Conservation (phyloP, 1,140 invertebrate species). For the Campoletis sonorensis region DNA sequence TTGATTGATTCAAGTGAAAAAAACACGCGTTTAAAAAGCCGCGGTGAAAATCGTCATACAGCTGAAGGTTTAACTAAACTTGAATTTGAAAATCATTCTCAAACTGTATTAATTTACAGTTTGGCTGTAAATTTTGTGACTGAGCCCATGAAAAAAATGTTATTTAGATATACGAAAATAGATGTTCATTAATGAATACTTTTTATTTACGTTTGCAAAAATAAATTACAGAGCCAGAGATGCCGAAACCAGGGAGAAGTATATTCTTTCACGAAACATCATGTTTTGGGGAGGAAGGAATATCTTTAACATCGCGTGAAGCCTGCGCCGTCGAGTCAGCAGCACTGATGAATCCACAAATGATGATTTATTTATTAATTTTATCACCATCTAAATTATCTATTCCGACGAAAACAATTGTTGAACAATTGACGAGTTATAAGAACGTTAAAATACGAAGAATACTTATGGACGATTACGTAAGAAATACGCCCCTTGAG, state of each 20-base stretch:
- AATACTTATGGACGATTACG: constrained; percentile 77
- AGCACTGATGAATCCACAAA: constrained; percentile 79
- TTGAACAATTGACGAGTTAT: constrained; percentile 69
- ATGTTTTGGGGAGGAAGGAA: constrained; percentile 70
- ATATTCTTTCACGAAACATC: constrained; percentile 81
- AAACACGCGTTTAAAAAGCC: too few species aligned
- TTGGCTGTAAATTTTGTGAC: too few species aligned
- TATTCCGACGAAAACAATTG: constrained; percentile 63
- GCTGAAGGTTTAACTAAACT: too few species aligned
- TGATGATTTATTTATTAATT: constrained; percentile 78
- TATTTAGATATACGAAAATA: too few species aligned
- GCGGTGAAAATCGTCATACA: too few species aligned
- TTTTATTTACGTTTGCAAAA: neutral
- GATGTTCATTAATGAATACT: neutral
- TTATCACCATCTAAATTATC: constrained; percentile 73
- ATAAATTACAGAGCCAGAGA: constrained; percentile 40
- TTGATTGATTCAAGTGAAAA: too few species aligned
- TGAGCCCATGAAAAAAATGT: too few species aligned
- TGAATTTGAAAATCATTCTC: too few species aligned
- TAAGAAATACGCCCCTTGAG: constrained; percentile 80
- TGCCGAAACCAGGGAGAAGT: constrained; percentile 67
- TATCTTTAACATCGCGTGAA: constrained; percentile 76
- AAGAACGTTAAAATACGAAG: constrained; percentile 67
- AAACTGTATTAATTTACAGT: too few species aligned
- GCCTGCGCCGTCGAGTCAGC: constrained; percentile 84